phyloP scores from a whole-genome alignment of 1,140 invertebrate genomes.

The Drosophila kurseongensis region DNA sequence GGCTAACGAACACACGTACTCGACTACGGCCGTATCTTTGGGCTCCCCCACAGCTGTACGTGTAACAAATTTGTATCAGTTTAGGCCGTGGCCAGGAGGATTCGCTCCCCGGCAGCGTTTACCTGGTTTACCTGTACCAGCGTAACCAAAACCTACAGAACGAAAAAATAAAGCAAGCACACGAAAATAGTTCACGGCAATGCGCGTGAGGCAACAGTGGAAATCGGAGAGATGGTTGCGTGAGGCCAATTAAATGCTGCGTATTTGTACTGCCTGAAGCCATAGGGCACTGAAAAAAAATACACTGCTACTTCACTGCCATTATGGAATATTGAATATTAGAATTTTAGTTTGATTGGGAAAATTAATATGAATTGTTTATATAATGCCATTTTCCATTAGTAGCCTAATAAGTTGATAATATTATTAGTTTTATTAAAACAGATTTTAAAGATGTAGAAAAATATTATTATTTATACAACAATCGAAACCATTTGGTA shows the following conservation, averaged over 20 bases:
- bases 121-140: conserved; percentile 55
- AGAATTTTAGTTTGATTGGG: too few relatives aligned
- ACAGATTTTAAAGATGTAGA: too few relatives aligned
- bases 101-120: conserved; percentile 56
- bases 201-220: conserved; percentile 26
- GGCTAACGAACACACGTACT: conserved; percentile 79
- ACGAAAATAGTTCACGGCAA: conserved; percentile 53
- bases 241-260: conserved; percentile 11
- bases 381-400: too few relatives aligned
- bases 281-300: background rate
- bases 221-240: conserved; percentile 27
- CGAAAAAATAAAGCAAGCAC: conserved; percentile 14
- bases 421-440: too few relatives aligned
- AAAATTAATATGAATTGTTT: too few relatives aligned
- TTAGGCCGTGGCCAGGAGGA: conserved; percentile 54
- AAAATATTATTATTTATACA: too few relatives aligned
- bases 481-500: too few relatives aligned
- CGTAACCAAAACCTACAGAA: conserved; percentile 23
- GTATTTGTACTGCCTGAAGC: background rate
- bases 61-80: conserved; percentile 80
- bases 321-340: too few relatives aligned
- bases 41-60: conserved; percentile 46
- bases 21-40: conserved; percentile 19
- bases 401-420: too few relatives aligned
- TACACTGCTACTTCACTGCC: background rate